Percentiles rank a stretch among this genome's conserved stretches.
Evolutionary conservation across 2,113 vertebrate genomes (phyloP).

Genomic region (Silurus glanis): DNA sequence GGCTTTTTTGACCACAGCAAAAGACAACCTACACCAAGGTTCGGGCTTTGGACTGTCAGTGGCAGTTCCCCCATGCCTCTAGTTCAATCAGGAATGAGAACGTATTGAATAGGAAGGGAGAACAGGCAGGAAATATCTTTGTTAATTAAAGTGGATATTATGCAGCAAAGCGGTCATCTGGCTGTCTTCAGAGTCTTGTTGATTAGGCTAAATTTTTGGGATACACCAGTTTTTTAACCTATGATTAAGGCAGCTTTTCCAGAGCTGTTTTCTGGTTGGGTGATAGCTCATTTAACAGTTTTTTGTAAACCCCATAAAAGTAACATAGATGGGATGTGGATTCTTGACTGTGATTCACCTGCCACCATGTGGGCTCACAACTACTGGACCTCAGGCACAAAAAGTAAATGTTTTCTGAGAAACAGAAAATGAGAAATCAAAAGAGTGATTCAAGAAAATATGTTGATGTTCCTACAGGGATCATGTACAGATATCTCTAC

Average conservation of each 20-base stretch:
- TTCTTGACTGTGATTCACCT: not conserved
- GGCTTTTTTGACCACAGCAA: not conserved
- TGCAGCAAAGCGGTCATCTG: not conserved
- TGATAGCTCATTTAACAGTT: not conserved
- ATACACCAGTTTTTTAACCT: not conserved
- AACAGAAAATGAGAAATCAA: not conserved
- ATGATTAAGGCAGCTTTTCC: not conserved
- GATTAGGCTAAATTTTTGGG: not conserved
- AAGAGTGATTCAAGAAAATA: no score
- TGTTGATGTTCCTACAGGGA: not conserved
- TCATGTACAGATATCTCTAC: not conserved
- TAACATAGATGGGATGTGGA: not conserved
- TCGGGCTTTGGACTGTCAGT: not conserved
- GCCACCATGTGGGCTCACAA: not conserved
- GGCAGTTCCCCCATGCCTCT: not conserved
- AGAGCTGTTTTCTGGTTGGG: not conserved
- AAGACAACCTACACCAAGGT: not conserved
- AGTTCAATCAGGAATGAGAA: no score
- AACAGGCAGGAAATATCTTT: not conserved
- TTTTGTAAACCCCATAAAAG: not conserved
- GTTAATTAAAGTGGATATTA: no score
- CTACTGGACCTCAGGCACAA: not conserved
- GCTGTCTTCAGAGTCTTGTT: not conserved
- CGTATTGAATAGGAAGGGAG: not conserved
- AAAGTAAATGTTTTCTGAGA: not conserved